A percentile compares a stretch with the other conserved stretches of the same genome.
Conservation (phyloP, 1,140 invertebrate genomes). For the Wiebesia pumilae region DNA sequence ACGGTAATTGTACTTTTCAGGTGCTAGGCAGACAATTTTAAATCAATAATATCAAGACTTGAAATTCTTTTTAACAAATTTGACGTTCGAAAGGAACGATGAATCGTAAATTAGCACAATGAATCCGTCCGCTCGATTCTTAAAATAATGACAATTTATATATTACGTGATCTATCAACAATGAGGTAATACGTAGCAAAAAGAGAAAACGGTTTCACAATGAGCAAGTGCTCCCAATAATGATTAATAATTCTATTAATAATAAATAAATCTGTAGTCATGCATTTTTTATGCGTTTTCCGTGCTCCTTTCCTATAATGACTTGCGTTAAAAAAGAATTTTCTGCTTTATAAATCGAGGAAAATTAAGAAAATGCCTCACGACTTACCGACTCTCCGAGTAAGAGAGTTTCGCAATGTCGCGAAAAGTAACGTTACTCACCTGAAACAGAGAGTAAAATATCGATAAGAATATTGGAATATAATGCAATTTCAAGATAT, state of each 20-base stretch:
- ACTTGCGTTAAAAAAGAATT: not conserved
- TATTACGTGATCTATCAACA: not conserved
- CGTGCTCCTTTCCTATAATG: not conserved
- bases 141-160: not conserved
- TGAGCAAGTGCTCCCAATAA: not conserved
- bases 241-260: conserved; percentile 24
- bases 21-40: not conserved
- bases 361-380: not conserved
- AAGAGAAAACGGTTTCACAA: conserved; percentile 20
- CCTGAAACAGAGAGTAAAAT: conserved; percentile 45
- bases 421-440: conserved; percentile 27
- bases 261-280: not conserved
- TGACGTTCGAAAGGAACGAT: not conserved
- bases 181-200: not conserved
- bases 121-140: not conserved
- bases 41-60: not conserved
- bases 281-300: not conserved
- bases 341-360: not conserved
- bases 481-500: not conserved
- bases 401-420: not conserved
- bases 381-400: conserved; percentile 11
- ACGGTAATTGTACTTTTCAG: not conserved
- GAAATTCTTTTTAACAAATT: not conserved
- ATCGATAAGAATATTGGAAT: not conserved
- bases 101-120: not conserved